Base-by-base conservation (phyloP, 2,888 invertebrate species). In the Isotomurus palustris region DNA sequence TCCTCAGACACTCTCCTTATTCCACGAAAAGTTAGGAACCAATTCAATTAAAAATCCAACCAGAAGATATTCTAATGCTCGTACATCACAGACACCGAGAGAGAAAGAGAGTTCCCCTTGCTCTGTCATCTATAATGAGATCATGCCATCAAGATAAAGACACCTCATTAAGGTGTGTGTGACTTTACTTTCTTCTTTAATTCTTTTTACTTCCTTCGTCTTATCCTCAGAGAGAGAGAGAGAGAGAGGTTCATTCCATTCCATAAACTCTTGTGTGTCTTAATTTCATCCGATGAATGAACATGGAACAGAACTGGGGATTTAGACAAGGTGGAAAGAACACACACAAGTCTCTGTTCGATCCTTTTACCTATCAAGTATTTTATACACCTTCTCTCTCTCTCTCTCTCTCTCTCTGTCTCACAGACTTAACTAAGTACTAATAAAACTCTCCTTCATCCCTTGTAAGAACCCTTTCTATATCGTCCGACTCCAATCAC, bases 101-200 rank as follows among this genome's bases (percentile, higher is more conserved):
- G 36, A 35, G 12, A 8, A 14, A 29, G 45, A 21, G 44, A 36
- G 14, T 19, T 19, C 43, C 43, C 43, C 24, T 22, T 24, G 22
- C 14, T 5, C 6, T 50, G 50, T 50, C 52, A 41, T 14, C 47
- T 53, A 41, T 62, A 66, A 67, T 67, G 66, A 65, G 66, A 68
- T 68, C 57, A 62, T 56, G 53, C 48, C 58, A 60, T 54, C 50
- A 53, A 55, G 69, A 69, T 69, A 69, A 50, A 64, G 66, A 64
- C 66, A 69, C 64, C 69, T 69, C 69, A 69, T 69, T 69, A 69
- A 69, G 69, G 67, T 67, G 64, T 58, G 65, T 66, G 64, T 68
- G 43, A 22, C 22, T 43, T 68, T 21, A 22, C 22, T 43, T 43
- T 43, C 12, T 17, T 19, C 40, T 43, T n/a, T 38, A 38, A 38